Conservation (phyloP, 2,113 vertebrate genomes). For the Arvicanthis niloticus region DNA sequence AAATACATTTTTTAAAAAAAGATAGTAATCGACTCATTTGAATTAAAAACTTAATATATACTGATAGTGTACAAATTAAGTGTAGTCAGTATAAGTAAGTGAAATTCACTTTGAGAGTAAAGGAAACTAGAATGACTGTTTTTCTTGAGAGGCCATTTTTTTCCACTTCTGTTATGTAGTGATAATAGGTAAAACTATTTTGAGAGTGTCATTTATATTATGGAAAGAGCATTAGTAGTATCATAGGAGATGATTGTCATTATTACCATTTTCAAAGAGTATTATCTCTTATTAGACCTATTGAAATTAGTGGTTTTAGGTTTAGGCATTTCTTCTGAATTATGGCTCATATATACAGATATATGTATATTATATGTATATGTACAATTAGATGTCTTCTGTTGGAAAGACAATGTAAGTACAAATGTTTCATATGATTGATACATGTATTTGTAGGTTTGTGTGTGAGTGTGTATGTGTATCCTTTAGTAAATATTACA, state of each 20-base stretch:
- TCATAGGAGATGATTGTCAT: not conserved
- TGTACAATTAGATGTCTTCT: not conserved
- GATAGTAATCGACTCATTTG: not conserved
- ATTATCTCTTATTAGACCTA: not conserved
- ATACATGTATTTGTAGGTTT: not conserved
- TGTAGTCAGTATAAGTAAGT: not conserved
- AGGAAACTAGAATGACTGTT: not conserved
- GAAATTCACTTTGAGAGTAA: not conserved
- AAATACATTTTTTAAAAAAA: not conserved
- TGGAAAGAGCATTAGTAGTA: not conserved
- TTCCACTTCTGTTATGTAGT: not conserved
- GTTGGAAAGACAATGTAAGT: not conserved
- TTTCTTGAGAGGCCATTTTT: not conserved
- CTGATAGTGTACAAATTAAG: fast-evolving
- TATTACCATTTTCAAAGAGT: not conserved
- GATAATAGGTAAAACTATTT: not conserved
- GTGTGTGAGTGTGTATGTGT: not conserved
- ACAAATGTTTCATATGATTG: not conserved
- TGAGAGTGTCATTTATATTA: not conserved
- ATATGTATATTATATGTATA: not conserved
- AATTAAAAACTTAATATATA: not conserved
- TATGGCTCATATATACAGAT: not conserved
- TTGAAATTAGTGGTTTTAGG: not conserved
- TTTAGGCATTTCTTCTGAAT: not conserved
- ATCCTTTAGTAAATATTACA: not conserved